Evolutionary conservation across 2,888 invertebrate genomes (phyloP), one percentile per base, ranked within the genome.

Genomic region (Heliconius ethilla): DNA sequence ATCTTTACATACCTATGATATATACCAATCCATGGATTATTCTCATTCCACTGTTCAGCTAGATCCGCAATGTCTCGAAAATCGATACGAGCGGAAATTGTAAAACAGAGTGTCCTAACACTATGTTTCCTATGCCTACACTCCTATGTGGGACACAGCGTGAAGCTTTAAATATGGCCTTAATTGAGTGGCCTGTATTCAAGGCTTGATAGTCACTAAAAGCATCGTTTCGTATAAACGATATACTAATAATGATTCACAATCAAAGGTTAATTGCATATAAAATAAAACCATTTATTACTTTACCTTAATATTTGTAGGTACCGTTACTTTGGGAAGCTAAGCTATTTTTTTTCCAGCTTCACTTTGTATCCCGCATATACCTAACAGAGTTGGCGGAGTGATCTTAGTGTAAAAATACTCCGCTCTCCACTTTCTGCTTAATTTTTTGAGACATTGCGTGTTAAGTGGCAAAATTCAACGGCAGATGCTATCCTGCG

Each of bases 261-360:
- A 80, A 76, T 81, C 70, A 77, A 80, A 81, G 81, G 81, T 81
- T 78, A 81, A 81, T 76, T 78, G n/a, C 10, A 72, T 66, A 76
- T 59, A 51, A 51, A 51, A 51, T 79, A 77, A 76, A 79, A 76
- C 55, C 29, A 75, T 81, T 81, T 78, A 81, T 81, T 79, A 81
- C 76, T 78, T 76, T 45, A 76, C 66, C 51, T 55, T 45, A 59
- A 33, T 62, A 25, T 11, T 37, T 37, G n/a, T 75, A 70, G n/a
- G 29, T 1, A 11, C 45, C 15, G 1, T 40, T n/a, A 55, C 11
- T 62, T 67, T 73, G 22, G 18, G 4, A 67, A 59, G 65, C 73
- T 29, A 74, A 65, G 22, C 59, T 70, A 33, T 55, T 22, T 59
- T 51, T 51, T 22, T 51, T 18, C 6, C 51, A 51, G 2, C 2